Evolutionary conservation across 2,797 vertebrate genomes (phyloP), one percentile per base, ranked within the genome.

Genomic region (Poliocrania exsul): DNA sequence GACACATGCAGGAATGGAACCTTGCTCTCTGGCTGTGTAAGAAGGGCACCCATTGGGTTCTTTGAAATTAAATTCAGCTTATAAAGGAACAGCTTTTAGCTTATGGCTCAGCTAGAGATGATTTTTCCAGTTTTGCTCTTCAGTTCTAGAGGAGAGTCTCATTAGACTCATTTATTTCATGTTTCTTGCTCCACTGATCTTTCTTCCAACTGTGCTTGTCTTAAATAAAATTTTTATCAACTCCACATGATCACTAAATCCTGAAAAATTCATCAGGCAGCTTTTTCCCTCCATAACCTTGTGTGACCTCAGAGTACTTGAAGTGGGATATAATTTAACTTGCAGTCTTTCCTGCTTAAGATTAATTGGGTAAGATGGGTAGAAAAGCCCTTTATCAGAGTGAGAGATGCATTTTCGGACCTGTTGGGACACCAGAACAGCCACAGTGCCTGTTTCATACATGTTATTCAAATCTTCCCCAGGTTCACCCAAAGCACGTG

Each of bases 401-500:
- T 37, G 31, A 81, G 66, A 44, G 23, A 5, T 74, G 38, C 61
- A 10, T 64, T 91, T 93, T 12, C 75, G 72, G 10, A 79, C 16
- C 37, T 81, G 11, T 17, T 50, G 24, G 60, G 35, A 66, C 54
- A 42, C 24, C 17, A 29, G 21, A 74, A 74, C 54, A 57, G 6
- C 35, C 9, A 16, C 24, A 4, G 2, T 81, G 13, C 38, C 20
- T 71, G 2, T 88, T 71, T 78, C 86, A 71, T 29, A 31, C 0
- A 3, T 31, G 3, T 33, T 13, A 71, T 60, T 62, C 38, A 83
- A 82, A 66, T 93, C 33, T 87, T 77, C n/a, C 51, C 50, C 93
- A 99, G 99, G 99, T 99, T 86, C 99, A 99, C 78, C 99, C 99
- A 21, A 99, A 99, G 96, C 99, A 99, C 4, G 99, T 99, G 67